Conservation (phyloP, 2,888 invertebrate genomes). For the Diplazon laetatorius region DNA sequence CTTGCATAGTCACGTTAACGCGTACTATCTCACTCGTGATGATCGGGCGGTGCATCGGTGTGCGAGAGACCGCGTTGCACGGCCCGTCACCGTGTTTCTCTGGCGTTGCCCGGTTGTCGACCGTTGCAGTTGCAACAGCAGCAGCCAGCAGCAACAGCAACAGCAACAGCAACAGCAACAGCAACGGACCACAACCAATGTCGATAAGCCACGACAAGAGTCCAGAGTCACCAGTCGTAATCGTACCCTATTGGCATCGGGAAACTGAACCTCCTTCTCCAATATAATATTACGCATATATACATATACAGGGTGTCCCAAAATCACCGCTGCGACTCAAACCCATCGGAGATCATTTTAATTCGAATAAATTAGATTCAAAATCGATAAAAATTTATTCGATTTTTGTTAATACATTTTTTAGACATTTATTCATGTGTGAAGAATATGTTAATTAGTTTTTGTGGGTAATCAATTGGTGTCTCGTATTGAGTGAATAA, state of each 20-base stretch:
- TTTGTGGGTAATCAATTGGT: too few relatives aligned
- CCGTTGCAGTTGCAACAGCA: conserved; percentile 19
- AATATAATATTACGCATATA: neutral
- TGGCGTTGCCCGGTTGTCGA: conserved; percentile 62
- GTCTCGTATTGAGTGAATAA: too few relatives aligned
- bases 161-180: conserved; percentile 3
- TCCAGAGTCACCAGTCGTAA: conserved; percentile 60
- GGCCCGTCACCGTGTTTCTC: conserved; percentile 54
- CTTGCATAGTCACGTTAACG: conserved; percentile 18
- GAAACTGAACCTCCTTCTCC: conserved; percentile 2
- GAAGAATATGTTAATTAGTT: too few relatives aligned
- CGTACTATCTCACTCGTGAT: conserved; percentile 55
- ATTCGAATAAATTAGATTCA: too few relatives aligned
- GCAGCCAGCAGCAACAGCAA: conserved; percentile 17
- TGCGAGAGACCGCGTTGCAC: conserved; percentile 62
- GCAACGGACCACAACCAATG: conserved; percentile 53
- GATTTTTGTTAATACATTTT: too few relatives aligned
- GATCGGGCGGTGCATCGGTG: conserved; percentile 58
- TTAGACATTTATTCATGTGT: too few relatives aligned
- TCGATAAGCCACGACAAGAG: conserved; percentile 67
- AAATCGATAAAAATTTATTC: too few relatives aligned
- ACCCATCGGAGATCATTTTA: too few relatives aligned
- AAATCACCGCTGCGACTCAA: too few relatives aligned
- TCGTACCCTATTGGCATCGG: neutral
- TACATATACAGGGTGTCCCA: too few relatives aligned